Conservation (phyloP, 2,888 invertebrate species). For the Phyllotreta cruciferae region DNA sequence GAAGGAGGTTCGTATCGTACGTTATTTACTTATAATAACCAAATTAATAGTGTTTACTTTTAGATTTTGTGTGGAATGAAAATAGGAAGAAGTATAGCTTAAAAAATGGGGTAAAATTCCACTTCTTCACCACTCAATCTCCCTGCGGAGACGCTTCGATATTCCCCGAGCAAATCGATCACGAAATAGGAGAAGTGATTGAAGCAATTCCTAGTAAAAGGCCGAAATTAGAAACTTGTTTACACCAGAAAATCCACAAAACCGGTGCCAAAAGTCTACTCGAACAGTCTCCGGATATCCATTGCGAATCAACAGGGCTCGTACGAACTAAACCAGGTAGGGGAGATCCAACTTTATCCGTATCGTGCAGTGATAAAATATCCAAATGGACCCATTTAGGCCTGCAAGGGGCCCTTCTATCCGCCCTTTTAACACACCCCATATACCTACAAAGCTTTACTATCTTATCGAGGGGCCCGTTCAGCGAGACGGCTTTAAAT, state of each 20-base stretch:
- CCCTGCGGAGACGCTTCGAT: constrained; percentile 97
- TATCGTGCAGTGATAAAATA: constrained; percentile 95
- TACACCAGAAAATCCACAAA: constrained; percentile 54
- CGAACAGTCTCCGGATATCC: constrained; percentile 60
- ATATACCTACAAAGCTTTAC: constrained; percentile 75
- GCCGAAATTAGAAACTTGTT: constrained; percentile 43
- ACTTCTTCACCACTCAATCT: constrained; percentile 85
- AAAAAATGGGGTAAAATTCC: constrained; percentile 70
- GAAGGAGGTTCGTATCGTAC: background rate
- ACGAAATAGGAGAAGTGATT: constrained; percentile 46
- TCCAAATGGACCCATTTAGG: constrained; percentile 88
- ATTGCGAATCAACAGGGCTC: constrained; percentile 74
- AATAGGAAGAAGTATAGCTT: constrained; percentile 42
- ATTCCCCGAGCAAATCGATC: constrained; percentile 65
- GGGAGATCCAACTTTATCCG: constrained; percentile 85
- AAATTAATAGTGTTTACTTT: background rate
- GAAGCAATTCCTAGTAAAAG: constrained; percentile 43
- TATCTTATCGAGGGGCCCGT: constrained; percentile 73
- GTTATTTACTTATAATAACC: too few relatives aligned
- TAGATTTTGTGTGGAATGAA: constrained; percentile 40
- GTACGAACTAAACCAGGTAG: constrained; percentile 90
- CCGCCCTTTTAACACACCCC: constrained; percentile 69
- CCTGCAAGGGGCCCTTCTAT: constrained; percentile 82
- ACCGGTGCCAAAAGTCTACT: constrained; percentile 89
- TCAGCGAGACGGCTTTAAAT: constrained; percentile 61